These are phyloP conservation scores for Paramacrobiotus metropolitanus DNA, from an alignment of 1,140 invertebrate species.

Conservation along the genomic window DNA sequence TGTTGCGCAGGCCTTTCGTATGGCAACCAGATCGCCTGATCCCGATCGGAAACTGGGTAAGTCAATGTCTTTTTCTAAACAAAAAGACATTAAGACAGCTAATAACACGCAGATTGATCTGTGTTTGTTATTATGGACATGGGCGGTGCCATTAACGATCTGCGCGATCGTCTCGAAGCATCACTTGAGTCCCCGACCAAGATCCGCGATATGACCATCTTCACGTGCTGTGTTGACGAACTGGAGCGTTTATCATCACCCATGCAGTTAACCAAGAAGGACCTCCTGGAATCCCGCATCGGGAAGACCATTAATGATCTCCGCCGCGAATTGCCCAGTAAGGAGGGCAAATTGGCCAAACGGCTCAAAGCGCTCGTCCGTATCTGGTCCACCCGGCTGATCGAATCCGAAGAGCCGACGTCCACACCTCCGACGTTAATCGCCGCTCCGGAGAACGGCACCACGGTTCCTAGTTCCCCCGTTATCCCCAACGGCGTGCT, in stretches of 20 bases:
- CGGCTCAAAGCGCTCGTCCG: not conserved
- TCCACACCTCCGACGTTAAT: too few relatives aligned
- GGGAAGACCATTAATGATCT: constrained; percentile 2
- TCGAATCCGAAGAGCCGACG: not conserved
- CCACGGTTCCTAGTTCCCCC: not conserved
- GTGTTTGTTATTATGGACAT: too few relatives aligned
- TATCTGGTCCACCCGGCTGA: not conserved
- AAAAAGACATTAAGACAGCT: too few relatives aligned
- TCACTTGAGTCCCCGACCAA: too few relatives aligned
- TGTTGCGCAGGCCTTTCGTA: too few relatives aligned
- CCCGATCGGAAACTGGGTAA: too few relatives aligned
- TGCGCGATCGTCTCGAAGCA: too few relatives aligned
- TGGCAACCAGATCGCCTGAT: too few relatives aligned
- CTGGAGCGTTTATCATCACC: not conserved
- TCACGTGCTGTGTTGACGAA: not conserved
- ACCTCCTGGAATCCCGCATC: not conserved
- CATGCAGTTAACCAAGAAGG: not conserved
- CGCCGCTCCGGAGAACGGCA: too few relatives aligned
- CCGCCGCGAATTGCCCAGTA: not conserved
- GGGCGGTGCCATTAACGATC: too few relatives aligned
- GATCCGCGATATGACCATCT: not conserved
- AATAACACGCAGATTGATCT: too few relatives aligned
- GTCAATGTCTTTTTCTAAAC: too few relatives aligned
- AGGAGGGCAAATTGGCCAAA: not conserved
- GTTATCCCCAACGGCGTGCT: not conserved